phyloP scores from a whole-genome alignment of 2,113 vertebrate genomes.

The Capreolus pygargus region DNA sequence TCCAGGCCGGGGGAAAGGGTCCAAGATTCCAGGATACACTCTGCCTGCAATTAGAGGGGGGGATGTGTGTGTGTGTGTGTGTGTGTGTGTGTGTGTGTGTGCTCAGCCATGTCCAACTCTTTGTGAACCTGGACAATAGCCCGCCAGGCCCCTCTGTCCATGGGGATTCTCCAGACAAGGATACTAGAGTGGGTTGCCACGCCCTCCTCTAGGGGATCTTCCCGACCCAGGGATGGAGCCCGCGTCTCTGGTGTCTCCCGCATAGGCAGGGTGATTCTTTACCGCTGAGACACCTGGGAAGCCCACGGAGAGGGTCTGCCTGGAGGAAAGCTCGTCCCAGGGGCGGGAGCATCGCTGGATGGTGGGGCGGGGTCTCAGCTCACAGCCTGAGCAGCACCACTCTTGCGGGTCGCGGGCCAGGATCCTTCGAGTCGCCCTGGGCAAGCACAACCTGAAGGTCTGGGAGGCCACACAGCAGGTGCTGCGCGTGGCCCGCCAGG shows the following conservation, averaged over 20 bases:
- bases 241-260: neutral
- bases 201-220: neutral
- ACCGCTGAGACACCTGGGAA: neutral
- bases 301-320: neutral
- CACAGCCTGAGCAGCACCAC: neutral
- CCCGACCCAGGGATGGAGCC: neutral
- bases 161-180: neutral
- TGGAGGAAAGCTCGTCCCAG: neutral
- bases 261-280: neutral
- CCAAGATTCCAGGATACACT: neutral
- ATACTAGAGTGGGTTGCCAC: neutral
- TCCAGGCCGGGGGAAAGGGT: too few species aligned
- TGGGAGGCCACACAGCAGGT: constrained; percentile 62
- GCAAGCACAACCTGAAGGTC: constrained; percentile 59
- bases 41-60: neutral
- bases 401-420: constrained; percentile 12
- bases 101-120: neutral
- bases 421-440: constrained; percentile 41
- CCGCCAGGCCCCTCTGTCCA: neutral
- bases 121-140: neutral
- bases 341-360: neutral
- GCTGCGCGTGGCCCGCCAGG: constrained; percentile 28
- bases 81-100: too few species aligned
- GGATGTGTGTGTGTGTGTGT: neutral
- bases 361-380: neutral